These are phyloP conservation scores for Ophion costatus DNA, from an alignment of 2,888 invertebrate species.

Conservation along the genomic window DNA sequence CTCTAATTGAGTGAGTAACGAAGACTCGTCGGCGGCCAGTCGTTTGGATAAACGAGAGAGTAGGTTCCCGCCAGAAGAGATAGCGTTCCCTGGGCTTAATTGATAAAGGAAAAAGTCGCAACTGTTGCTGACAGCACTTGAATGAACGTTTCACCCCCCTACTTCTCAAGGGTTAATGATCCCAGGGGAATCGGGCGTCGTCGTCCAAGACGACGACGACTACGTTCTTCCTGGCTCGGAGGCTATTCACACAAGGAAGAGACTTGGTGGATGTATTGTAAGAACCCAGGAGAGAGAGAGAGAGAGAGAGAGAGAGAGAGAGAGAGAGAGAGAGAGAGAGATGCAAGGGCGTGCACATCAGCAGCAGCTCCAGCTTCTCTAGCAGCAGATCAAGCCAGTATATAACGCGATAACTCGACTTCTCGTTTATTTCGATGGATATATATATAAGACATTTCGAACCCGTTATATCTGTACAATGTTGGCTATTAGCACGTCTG, in stretches of 20 bases:
- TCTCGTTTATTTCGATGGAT: not conserved
- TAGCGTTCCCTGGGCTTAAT: slow-evolving; percentile 53
- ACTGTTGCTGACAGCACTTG: slow-evolving; percentile 60
- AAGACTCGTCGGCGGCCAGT: slow-evolving; percentile 27
- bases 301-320: not conserved
- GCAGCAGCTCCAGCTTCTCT: slow-evolving; percentile 34
- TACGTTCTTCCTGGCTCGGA: slow-evolving; percentile 43
- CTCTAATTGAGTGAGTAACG: slow-evolving; percentile 55
- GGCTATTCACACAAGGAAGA: slow-evolving; percentile 53
- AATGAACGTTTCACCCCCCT: slow-evolving; percentile 47
- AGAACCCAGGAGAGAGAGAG: slow-evolving; percentile 10
- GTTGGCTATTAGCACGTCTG: no score
- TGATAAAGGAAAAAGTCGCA: slow-evolving; percentile 61
- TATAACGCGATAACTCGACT: slow-evolving; percentile 13
- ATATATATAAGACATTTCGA: not conserved
- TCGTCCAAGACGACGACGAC: slow-evolving; percentile 28
- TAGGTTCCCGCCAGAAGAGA: slow-evolving; percentile 3
- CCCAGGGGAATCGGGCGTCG: slow-evolving; percentile 37
- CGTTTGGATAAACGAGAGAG: slow-evolving; percentile 4
- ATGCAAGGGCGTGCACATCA: slow-evolving; percentile 14
- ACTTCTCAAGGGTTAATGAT: slow-evolving; percentile 56
- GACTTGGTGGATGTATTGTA: slow-evolving; percentile 35
- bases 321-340: not conserved
- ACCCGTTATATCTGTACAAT: no score
- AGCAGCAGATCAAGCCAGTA: slow-evolving; percentile 30